Evolutionary conservation across 1,140 invertebrate genomes (phyloP), one percentile per base, ranked within the genome.

Genomic region (Drusus annulatus): DNA sequence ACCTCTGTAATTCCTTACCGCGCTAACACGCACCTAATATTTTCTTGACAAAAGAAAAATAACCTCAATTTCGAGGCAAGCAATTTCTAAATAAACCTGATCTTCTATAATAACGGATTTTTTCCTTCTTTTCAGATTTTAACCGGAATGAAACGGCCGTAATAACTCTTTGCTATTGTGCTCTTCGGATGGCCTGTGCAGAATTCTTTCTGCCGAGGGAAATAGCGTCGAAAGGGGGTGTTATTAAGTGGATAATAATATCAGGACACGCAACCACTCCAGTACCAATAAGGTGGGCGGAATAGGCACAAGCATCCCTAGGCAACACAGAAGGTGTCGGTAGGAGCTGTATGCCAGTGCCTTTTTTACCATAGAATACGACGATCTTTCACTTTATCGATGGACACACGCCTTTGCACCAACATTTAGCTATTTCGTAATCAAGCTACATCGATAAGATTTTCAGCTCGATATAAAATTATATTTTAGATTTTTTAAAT

Each of bases 201-300:
- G 69, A 25, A 28, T 74, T 56, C 68, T 71, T 23, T 25, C 19
- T 52, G 52, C 7, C 25, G 50, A 74, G 52, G 52, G 56, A 77
- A 77, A 51, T 36, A 17, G 13, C 28, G 60, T 56, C 28, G 60
- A 77, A 76, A 60, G 54, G 31, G 54, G 65, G 58, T 65, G 58
- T 77, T 65, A 77, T 65, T 77, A 65, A 77, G 75, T 77, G 75
- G 58, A 77, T 77, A 77, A 76, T 76, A 76, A 65, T 77, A 77
- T 77, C 10, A 65, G 36, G 45, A 65, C 60, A 77, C 75, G 75
- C 58, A 65, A 77, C 17, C 58, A 51, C 36, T 65, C 56, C 31
- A 51, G 15, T 16, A 51, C 45, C 45, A 65, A 63, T 45, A 76
- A 45, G 56, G 74, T 52, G 21, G 15, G 21, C 4, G 50, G 16